Percentiles rank a stretch among this genome's conserved stretches.
phyloP scores from a whole-genome alignment of 2,113 vertebrate genomes.

The Vulpes ferrilata region DNA sequence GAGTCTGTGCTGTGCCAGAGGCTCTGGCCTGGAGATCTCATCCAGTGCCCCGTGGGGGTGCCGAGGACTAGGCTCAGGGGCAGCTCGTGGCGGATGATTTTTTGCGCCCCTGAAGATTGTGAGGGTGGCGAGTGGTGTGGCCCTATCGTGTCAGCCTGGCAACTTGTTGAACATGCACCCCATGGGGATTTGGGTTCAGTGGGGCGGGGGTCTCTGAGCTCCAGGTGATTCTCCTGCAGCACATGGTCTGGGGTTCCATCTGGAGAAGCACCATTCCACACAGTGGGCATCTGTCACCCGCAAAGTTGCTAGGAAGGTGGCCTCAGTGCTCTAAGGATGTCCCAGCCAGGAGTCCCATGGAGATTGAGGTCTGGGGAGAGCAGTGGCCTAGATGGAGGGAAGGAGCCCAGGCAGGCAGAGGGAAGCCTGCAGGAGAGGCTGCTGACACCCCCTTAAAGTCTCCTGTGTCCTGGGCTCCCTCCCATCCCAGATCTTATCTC shows the following conservation, averaged over 20 bases:
- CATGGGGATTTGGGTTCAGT: accelerated
- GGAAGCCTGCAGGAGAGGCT: not conserved
- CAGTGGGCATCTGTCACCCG: not conserved
- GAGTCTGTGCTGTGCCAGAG: not conserved
- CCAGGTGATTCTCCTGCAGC: not conserved
- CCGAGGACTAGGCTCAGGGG: not conserved
- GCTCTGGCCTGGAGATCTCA: not conserved
- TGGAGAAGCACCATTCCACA: not conserved
- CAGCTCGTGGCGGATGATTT: not conserved
- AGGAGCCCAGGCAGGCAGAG: not conserved
- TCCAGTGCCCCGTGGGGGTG: accelerated
- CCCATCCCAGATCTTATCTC: conserved; percentile 76
- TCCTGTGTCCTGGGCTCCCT: not conserved
- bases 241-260: not conserved
- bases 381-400: not conserved
- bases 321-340: not conserved
- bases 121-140: too few species aligned
- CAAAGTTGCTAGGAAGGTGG: not conserved
- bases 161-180: not conserved
- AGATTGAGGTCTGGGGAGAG: not conserved
- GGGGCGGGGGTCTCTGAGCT: not conserved
- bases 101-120: not conserved
- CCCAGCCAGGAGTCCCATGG: not conserved
- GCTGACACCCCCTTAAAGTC: conserved; percentile 18
- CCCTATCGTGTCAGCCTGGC: not conserved